Percentiles rank a stretch among this genome's conserved stretches.
Evolutionary conservation across 2,797 vertebrate genomes (phyloP).

Genomic region (Typhlichthys eigenmanni): DNA sequence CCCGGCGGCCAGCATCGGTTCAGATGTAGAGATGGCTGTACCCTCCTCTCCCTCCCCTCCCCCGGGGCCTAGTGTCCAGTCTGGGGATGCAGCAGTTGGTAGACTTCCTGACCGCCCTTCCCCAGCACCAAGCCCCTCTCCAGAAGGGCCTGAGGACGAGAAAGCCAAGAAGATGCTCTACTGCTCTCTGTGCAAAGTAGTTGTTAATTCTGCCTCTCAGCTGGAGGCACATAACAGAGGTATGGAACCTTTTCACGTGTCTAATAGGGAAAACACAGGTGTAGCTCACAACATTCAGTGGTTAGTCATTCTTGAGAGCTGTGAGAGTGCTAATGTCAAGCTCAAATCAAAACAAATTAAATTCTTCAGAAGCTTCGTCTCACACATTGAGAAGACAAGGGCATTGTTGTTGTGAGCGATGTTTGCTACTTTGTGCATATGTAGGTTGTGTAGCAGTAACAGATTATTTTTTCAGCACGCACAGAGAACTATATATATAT

Average conservation of each 20-base stretch:
- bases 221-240: conserved; percentile 92
- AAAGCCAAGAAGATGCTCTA: conserved; percentile 87
- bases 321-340: too few species aligned
- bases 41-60: conserved; percentile 50
- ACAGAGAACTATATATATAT: too few species aligned
- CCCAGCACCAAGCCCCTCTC: conserved; percentile 58
- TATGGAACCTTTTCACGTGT: conserved; percentile 32
- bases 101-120: conserved; percentile 47
- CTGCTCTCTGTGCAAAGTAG: conserved; percentile 88
- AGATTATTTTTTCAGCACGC: too few species aligned
- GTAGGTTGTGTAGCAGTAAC: too few species aligned
- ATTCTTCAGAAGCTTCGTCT: too few species aligned
- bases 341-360: too few species aligned
- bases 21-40: conserved; percentile 51
- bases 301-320: too few species aligned
- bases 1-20: conserved; percentile 42
- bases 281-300: too few species aligned
- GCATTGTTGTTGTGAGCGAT: too few species aligned
- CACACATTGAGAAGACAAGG: too few species aligned
- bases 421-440: too few species aligned
- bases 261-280: too few species aligned
- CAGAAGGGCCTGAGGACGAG: conserved; percentile 81
- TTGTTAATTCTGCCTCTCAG: conserved; percentile 87
- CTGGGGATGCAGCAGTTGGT: conserved; percentile 43
- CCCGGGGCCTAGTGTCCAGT: conserved; percentile 22